Base-by-base conservation (phyloP, 2,888 invertebrate genomes). In the Nipponacmea schrenckii region DNA sequence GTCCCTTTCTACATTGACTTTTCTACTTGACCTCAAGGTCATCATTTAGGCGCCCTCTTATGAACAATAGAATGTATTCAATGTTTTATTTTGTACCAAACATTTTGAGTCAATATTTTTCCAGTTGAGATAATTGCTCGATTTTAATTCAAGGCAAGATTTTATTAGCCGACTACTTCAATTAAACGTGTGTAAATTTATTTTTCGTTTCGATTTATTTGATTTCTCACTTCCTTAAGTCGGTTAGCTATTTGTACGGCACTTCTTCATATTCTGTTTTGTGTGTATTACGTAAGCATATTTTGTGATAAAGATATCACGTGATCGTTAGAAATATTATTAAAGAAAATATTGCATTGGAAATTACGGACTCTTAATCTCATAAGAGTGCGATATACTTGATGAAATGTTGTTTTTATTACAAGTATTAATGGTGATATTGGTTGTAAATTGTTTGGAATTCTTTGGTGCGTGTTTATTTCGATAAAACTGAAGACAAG, bases 61-160 rank as follows among this genome's bases (percentile, higher is more conserved):
- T 20, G 24, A 15, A 24, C 56, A 56, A 56, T 24, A 56, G 56
- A 20, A 56, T 24, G 56, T 56, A 56, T 56, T 56, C 24, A 24
- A 56, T 56, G 56, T 56, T 56, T 56, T 56, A 56, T 56, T 24
- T 56, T 56, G 20, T 20, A 20, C 20, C 20, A 24, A 56, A 24
- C 56, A 24, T 56, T 56, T 56, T 56, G 56, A 24, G 56, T 56
- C 56, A 56, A 56, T 56, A 56, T 56, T 56, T 56, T 56, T 56
- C 20, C 56, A 24, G 14, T 20, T 20, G 24, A 24, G 56, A 24
- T 56, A 56, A 56, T 56, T 56, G 56, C 56, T 56, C 20, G 12
- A 24, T 24, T 56, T 24, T 56, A 24, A 56, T 56, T 56, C 56
- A 56, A 56, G 56, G 14, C 56, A 24, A 56, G 24, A 24, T 24